Evolutionary conservation across 2,797 vertebrate species (phyloP).

Genomic region (Somateria mollissima): DNA sequence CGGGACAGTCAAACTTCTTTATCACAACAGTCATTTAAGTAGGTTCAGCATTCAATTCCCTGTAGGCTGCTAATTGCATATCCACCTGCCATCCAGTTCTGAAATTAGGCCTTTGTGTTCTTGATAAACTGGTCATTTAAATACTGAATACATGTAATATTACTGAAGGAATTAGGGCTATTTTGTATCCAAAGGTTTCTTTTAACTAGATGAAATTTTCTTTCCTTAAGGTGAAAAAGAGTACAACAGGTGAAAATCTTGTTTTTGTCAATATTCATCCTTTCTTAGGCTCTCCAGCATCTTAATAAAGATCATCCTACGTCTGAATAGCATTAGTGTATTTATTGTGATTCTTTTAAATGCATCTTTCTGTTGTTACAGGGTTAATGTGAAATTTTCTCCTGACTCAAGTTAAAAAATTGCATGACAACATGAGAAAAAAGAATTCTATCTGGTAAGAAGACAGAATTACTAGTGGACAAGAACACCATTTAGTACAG

Average conservation of each 20-base stretch:
- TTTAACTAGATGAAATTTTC: not conserved
- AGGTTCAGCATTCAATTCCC: not conserved
- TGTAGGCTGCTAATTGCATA: constrained; percentile 4
- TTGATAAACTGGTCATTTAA: constrained; percentile 16
- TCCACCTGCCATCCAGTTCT: not conserved
- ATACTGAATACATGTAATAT: not conserved
- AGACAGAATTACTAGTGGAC: not conserved
- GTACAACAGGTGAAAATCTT: not conserved
- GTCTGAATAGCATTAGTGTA: not conserved
- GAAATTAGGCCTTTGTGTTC: constrained; percentile 56
- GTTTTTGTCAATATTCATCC: not conserved
- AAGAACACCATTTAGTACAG: not conserved
- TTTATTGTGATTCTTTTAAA: not conserved
- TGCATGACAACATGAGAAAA: not conserved
- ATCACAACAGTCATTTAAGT: constrained; percentile 24
- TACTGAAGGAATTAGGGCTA: not conserved
- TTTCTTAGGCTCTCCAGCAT: not conserved
- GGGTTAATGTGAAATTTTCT: not conserved
- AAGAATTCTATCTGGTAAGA: not conserved
- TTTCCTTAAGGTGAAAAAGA: not conserved
- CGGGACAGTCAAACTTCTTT: constrained; percentile 3
- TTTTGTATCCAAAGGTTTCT: not conserved
- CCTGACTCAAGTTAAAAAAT: not conserved
- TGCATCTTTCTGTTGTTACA: not conserved
- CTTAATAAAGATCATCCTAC: not conserved